Evolutionary conservation across 2,113 vertebrate genomes (phyloP).

Genomic region (Probosciger aterrimus): DNA sequence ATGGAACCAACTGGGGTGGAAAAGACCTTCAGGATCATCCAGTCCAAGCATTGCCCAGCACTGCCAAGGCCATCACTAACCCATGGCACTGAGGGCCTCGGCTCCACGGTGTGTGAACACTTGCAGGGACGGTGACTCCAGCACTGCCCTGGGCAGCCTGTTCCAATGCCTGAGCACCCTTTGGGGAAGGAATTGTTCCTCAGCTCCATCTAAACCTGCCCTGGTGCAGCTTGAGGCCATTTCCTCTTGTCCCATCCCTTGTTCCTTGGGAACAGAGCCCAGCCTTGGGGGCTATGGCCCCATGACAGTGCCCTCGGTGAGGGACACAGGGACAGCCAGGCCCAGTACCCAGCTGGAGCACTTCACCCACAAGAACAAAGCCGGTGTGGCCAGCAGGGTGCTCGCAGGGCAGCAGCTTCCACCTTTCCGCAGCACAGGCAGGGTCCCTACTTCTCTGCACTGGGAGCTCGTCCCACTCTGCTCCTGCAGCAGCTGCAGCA

Average conservation of each 20-base stretch:
- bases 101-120: neutral
- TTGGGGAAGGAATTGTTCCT: neutral
- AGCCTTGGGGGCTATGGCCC: neutral
- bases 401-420: neutral
- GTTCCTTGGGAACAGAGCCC: neutral
- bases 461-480: neutral
- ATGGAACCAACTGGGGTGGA: accelerated
- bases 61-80: neutral
- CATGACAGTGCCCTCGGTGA: neutral
- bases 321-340: neutral
- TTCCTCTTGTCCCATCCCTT: neutral
- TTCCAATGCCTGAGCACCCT: neutral
- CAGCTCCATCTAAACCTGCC: neutral
- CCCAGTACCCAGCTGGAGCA: neutral
- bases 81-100: neutral
- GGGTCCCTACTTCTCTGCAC: neutral
- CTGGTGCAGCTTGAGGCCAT: neutral
- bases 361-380: neutral
- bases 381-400: neutral
- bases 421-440: accelerated
- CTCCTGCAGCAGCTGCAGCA: neutral
- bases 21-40: neutral
- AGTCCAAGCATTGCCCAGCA: neutral
- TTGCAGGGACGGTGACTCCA: neutral
- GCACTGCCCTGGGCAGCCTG: neutral